Base-by-base conservation (phyloP, 2,113 vertebrate genomes). In the Cygnus buccinator region DNA sequence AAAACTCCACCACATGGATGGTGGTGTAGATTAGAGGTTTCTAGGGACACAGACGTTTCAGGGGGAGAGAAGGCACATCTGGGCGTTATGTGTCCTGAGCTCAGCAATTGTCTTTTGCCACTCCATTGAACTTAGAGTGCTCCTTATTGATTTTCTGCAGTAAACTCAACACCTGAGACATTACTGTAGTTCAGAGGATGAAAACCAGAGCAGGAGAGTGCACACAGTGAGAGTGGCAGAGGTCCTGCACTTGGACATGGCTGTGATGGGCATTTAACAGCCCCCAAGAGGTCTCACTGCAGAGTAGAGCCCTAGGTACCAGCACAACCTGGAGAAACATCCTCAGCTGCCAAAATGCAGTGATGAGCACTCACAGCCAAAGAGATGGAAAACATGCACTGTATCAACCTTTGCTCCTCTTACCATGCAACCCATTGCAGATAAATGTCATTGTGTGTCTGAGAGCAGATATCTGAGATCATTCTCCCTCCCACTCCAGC, bases 211-310 rank as follows among this genome's bases (percentile, higher is more conserved):
- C 46, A 33, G 48, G 21, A 50, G 43, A 22, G 52, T 41, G 50
- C 12, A 14, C 22, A 41, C 70, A 44, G 61, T 55, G 31, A 35
- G 90, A 3, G 13, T 20, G 88, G 50, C 87, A 89, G 55, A 70
- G 63, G 41, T 46, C 39, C 39, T 81, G 72, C 46, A 73, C 73
- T 58, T 73, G 2, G 5, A 6, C 67, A n/a, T 5, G 5, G 43
- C 28, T 6, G 26, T 20, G 52, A n/a, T 2, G 15, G 29, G 9
- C 33, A 7, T 55, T 89, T 50, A 67, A 58, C 46, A 63, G 4
- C 44, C 44, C 63, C 41, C 58, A 15, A 0, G 1, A 28, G 0
- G 0, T 21, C 35, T 57, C 2, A 0, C 26, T 21, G 12, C 2
- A 6, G 33, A 73, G 66, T 37, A 58, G 62, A 67, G 3, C 12